Evolutionary conservation across 2,888 invertebrate species (phyloP), one percentile per base, ranked within the genome.

Genomic region (Penaeus monodon): DNA sequence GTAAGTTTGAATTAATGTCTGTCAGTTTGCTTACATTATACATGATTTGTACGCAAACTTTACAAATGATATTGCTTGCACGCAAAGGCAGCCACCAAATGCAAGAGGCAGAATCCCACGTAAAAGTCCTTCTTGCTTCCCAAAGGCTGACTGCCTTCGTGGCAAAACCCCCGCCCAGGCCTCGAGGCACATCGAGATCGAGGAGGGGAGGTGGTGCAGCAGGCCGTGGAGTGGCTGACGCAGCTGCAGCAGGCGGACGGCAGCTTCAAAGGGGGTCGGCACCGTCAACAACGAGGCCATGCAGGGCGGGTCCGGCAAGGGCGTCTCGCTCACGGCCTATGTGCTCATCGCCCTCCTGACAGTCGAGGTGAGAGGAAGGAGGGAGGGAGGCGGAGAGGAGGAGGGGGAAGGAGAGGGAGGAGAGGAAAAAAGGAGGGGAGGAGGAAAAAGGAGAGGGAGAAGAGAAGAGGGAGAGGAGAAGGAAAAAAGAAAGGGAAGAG

Each of bases 71-170:
- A 10, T 44, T 57, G 57, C 17, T 0, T 57, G 20, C 57, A 17
- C 17, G 17, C 57, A 57, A 14, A 17, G 17, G 57, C 57, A 57
- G 17, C 57, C 57, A 57, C 2, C 10, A 57, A 57, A 57, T 57
- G 3, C 57, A 20, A 49, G 14, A 49, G 49, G 49, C 14, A 49
- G 49, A 49, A 49, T 2, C 49, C 12, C 49, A 14, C 14, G 14
- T 49, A 49, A 49, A 49, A n/a, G 6, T 20, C 68, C 68, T 2
- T 14, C 68, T 57, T 22, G 83, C 74, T 29, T 66, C 49, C 77
- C 79, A 17, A 90, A 96, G 96, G 96, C 93, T 97, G 88, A 97
- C 97, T 2, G 97, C 97, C 0, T 97, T 97, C 92, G 96, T 97
- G 0, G 94, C 0, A 94, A 96, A 90, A 95, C 96, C 0, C 96